phyloP scores from a whole-genome alignment of 2,113 vertebrate species.

The Cebus imitator region DNA sequence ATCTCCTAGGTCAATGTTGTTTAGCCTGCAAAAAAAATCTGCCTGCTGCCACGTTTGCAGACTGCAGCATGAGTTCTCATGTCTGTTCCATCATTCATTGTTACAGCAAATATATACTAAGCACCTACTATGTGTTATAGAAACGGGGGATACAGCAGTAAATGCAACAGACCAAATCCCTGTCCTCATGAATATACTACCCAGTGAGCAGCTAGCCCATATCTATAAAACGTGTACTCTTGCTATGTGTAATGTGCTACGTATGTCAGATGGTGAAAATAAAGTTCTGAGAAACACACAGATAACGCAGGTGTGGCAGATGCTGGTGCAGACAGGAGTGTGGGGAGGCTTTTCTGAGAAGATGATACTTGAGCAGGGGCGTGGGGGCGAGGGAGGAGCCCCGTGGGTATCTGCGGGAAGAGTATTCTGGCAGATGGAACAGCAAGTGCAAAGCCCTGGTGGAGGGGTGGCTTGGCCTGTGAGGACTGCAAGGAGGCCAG shows the following conservation, averaged over 20 bases:
- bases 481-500: not conserved
- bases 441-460: not conserved
- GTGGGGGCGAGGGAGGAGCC: not conserved
- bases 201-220: not conserved
- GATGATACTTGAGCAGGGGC: not conserved
- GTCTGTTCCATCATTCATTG: not conserved
- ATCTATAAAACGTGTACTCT: too few species aligned
- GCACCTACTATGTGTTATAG: not conserved
- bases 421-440: too few species aligned
- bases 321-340: not conserved
- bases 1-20: not conserved
- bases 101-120: not conserved
- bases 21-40: not conserved
- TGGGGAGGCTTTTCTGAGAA: not conserved
- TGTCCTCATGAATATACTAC: not conserved
- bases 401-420: not conserved
- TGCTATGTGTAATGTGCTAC: too few species aligned
- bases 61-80: rapidly evolving
- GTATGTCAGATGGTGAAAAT: not conserved
- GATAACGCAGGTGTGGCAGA: not conserved
- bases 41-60: not conserved
- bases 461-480: not conserved
- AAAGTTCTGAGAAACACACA: not conserved
- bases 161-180: not conserved
- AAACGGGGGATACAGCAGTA: not conserved